Base-by-base conservation (phyloP, 2,797 vertebrate species). In the Catostomus latipinnis region DNA sequence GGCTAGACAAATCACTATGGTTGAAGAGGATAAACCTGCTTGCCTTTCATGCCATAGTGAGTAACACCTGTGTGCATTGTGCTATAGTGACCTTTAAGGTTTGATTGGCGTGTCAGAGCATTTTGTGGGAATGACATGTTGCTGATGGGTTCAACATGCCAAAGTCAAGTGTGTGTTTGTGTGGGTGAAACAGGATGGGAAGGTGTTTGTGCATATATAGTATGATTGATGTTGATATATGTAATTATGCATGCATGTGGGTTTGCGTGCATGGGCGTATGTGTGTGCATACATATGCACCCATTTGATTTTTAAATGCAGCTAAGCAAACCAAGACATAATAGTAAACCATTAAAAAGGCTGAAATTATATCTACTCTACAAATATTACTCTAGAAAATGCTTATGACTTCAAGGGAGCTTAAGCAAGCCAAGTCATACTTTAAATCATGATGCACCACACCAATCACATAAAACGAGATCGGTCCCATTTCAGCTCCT, bases 1-100 rank as follows among this genome's bases (percentile, higher is more conserved):
- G 62, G 73, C 58, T 78, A 82, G 76, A 81, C 81, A 81, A 80
- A 75, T 76, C 79, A 83, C 69, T 71, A 22, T n/a, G 22, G 67
- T 50, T 34, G 53, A 58, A 65, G 58, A 83, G 69, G 78, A 70
- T 18, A 62, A 56, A 77, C 69, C 58, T 54, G 53, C 43, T 11
- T 81, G 70, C 50, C 43, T 50, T 77, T 76, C 72, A n/a, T 71
- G 68, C 70, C 34, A n/a, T 52, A 61, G 62, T 16, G 78, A 80
- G 48, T 18, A 81, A 82, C 73, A 80, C 83, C 76, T 66, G 58
- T 69, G 76, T n/a, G 63, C 68, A 49, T 72, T 82, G 78, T 78
- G 78, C 61, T 68, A 77, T 63, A 65, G 78, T 85, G 84, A 87
- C 86, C 84, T 87, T 85, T 74, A 61, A 77, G 86, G 14, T 67